A percentile compares a stretch with the other conserved stretches of the same genome.
phyloP scores from a whole-genome alignment of 1,140 invertebrate genomes.

The Neotoxoptera formosana region DNA sequence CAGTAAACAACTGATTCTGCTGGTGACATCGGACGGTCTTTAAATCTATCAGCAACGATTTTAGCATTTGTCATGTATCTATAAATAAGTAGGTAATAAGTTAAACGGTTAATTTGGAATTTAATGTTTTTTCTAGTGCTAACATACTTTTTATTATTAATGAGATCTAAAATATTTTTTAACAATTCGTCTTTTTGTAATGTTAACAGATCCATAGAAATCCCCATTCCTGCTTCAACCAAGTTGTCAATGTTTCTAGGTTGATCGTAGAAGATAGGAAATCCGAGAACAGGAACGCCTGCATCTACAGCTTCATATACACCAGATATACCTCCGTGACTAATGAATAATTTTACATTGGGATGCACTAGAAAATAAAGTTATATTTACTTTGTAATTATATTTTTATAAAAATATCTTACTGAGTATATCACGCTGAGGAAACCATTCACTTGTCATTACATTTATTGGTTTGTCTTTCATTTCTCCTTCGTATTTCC shows the following conservation, averaged over 20 bases:
- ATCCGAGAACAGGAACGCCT: slow-evolving; percentile 73
- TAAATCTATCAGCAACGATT: slow-evolving; percentile 59
- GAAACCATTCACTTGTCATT: slow-evolving; percentile 69
- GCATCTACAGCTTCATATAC: slow-evolving; percentile 75
- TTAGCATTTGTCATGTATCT: background rate
- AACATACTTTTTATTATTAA: slow-evolving; percentile 6
- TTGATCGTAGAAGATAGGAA: slow-evolving; percentile 74
- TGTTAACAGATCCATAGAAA: slow-evolving; percentile 62
- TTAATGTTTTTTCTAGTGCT: background rate
- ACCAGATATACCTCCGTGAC: slow-evolving; percentile 75
- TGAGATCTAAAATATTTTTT: background rate
- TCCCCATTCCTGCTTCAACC: slow-evolving; percentile 62
- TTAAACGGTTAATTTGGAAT: background rate
- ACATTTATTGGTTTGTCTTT: slow-evolving; percentile 68
- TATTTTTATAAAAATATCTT: slow-evolving; percentile 60
- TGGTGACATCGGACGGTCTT: slow-evolving; percentile 70
- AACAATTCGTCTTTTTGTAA: slow-evolving; percentile 62
- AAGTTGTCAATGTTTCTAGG: slow-evolving; percentile 63
- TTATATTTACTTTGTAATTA: background rate
- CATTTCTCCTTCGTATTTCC: slow-evolving; percentile 70
- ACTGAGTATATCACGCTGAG: slow-evolving; percentile 70
- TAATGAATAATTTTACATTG: slow-evolving; percentile 74
- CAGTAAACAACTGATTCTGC: slow-evolving; percentile 73
- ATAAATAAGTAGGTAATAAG: too few species aligned
- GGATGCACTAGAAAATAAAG: slow-evolving; percentile 67